Evolutionary conservation across 2,113 vertebrate genomes (phyloP).

Genomic region (Argyrosomus japonicus): DNA sequence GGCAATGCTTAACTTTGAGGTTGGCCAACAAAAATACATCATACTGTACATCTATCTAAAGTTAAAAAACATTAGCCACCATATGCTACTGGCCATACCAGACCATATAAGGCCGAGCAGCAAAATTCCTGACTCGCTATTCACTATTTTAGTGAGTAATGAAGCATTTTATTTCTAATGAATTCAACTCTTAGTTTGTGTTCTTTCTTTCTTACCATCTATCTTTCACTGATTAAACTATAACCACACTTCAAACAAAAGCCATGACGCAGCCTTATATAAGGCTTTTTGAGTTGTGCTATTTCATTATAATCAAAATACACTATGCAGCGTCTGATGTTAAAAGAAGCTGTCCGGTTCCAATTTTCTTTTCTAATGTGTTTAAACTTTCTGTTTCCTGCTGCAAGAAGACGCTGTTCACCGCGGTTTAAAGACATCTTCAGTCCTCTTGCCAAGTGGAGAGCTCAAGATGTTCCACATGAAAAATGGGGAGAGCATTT

Average conservation of each 20-base stretch:
- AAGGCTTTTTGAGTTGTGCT: not conserved
- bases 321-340: too few relatives aligned
- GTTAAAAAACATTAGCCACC: not conserved
- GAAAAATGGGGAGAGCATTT: not conserved
- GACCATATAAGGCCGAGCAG: too few relatives aligned
- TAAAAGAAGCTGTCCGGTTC: too few relatives aligned
- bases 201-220: not conserved
- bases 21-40: too few relatives aligned
- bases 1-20: too few relatives aligned
- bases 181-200: not conserved
- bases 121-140: too few relatives aligned
- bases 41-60: not conserved
- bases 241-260: not conserved
- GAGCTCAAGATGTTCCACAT: not conserved
- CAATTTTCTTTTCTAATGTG: not conserved
- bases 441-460: not conserved
- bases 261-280: not conserved
- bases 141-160: not conserved
- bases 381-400: not conserved
- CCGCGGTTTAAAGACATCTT: not conserved
- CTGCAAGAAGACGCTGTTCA: not conserved
- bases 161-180: not conserved
- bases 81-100: not conserved
- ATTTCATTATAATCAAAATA: not conserved
- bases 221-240: not conserved